Percentiles rank a stretch among this genome's conserved stretches.
Evolutionary conservation across 2,888 invertebrate genomes (phyloP).

Genomic region (Mimumesa dahlbomi): DNA sequence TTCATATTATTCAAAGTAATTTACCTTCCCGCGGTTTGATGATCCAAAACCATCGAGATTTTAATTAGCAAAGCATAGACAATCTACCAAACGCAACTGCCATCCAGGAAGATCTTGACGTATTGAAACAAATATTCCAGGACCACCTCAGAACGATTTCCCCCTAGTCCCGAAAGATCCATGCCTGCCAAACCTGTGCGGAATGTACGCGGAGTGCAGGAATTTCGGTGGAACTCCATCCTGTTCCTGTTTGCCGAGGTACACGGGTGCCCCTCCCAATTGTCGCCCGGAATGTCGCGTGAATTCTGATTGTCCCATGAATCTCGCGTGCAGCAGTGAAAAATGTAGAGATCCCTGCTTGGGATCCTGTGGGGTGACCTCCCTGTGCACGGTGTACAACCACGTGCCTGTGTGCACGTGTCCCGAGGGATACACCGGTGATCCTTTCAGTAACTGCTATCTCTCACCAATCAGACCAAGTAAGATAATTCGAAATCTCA

Average conservation of each 20-base stretch:
- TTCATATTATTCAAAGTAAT: no score
- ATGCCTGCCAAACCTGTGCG: slow-evolving; percentile 92
- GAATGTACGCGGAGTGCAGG: slow-evolving; percentile 91
- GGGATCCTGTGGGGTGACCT: slow-evolving; percentile 90
- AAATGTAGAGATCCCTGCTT: slow-evolving; percentile 93
- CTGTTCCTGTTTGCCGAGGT: slow-evolving; percentile 90
- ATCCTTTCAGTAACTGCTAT: slow-evolving; percentile 90
- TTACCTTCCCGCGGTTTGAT: no score
- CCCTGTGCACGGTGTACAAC: slow-evolving; percentile 89
- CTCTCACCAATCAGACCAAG: slow-evolving; percentile 80
- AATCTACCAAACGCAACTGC: no score
- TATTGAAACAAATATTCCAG: slow-evolving; percentile 80
- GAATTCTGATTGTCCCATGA: slow-evolving; percentile 90
- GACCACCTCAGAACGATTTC: slow-evolving; percentile 65
- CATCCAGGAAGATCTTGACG: no score
- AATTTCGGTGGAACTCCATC: slow-evolving; percentile 88
- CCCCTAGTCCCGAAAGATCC: slow-evolving; percentile 82
- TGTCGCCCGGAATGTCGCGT: slow-evolving; percentile 93
- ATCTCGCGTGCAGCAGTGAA: slow-evolving; percentile 90
- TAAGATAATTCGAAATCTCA: slow-evolving; percentile 63
- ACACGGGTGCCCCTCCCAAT: slow-evolving; percentile 88
- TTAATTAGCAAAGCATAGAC: no score
- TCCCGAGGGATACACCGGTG: slow-evolving; percentile 89
- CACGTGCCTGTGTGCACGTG: slow-evolving; percentile 93
- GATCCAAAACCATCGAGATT: no score